Evolutionary conservation across 37 sponge, comb jelly and placozoan species (phyloP), one percentile per base, ranked within the genome.

Genomic region (Eunapius fragilis): DNA sequence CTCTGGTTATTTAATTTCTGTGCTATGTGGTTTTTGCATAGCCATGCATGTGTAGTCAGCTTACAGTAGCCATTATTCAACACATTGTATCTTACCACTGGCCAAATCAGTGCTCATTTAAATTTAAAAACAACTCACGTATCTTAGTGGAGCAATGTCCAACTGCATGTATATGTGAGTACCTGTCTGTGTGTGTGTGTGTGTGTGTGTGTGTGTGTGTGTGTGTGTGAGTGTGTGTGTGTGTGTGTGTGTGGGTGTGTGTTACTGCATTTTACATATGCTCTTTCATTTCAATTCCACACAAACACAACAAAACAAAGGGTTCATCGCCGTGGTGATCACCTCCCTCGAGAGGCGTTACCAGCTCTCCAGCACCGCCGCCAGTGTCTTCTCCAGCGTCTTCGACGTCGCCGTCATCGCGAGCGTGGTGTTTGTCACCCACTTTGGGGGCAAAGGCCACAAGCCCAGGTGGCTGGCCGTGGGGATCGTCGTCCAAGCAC

Each of bases 391-490:
- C 38, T 85, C 93, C 48, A 86, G 81, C 68, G 83, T 89, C 0
- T 93, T 89, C 67, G 96, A 96, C 49, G 79, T 86, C 23, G 70
- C 89, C 11, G 92, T 90, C 2, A 74, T 89, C 10, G 68, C 90
- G 17, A 80, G 79, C n/a, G 76, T 90, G 14, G 38, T 90, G 24
- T 84, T 90, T 72, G 84, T 88, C 80, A 96, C 92, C 87, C 93
- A 96, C 70, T 93, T 93, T 79, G 96, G 94, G 22, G 96, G 94
- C 67, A 77, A 79, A 31, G 83, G 92, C 23, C 94, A 96, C 83
- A 96, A 96, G 70, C 94, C 94, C 10, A 74, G 87, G 26, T 93
- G 89, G 91, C 81, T 96, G 41, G 94, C 94, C 0, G 67, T 87
- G 27, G 84, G 91, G 70, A 70, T 74, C 68, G 68, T 94, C 68